These are phyloP conservation scores for Mionectes macconnelli DNA, from an alignment of 2,113 vertebrate species.

Conservation along the genomic window DNA sequence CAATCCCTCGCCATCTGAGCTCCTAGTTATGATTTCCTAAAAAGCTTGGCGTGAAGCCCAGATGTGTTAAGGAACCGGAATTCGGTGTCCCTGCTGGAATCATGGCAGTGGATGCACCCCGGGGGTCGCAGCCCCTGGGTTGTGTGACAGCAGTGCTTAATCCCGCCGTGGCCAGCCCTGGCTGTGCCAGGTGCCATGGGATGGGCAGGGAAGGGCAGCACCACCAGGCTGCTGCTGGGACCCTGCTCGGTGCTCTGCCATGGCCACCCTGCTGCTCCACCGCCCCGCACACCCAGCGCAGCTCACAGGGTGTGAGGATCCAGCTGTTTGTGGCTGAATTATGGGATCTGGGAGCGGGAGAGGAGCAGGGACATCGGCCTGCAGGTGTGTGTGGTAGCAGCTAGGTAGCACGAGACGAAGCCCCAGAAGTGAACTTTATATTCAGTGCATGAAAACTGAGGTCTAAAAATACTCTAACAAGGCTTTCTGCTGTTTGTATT, in stretches of 20 bases:
- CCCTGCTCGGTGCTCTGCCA: neutral
- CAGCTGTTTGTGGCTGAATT: neutral
- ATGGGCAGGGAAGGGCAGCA: neutral
- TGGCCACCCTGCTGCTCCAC: neutral
- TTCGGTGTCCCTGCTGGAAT: neutral
- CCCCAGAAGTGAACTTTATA: neutral
- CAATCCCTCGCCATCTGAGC: neutral
- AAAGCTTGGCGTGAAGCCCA: neutral
- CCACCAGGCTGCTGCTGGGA: neutral
- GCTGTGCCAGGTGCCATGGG: neutral
- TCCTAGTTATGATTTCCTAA: constrained; percentile 37
- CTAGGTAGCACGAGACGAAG: neutral
- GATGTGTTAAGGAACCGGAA: neutral
- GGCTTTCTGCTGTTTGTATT: neutral
- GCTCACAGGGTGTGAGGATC: neutral
- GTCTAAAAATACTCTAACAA: neutral
- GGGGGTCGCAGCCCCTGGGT: neutral
- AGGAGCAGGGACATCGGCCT: neutral
- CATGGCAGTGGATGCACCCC: neutral
- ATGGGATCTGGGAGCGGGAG: neutral
- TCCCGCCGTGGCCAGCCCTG: neutral
- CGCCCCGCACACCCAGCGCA: rapidly evolving
- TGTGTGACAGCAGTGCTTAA: neutral
- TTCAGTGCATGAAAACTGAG: neutral
- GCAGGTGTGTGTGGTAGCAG: neutral